These are phyloP conservation scores for Procambarus virginalis DNA, from an alignment of 1,140 invertebrate species.

Conservation along the genomic window DNA sequence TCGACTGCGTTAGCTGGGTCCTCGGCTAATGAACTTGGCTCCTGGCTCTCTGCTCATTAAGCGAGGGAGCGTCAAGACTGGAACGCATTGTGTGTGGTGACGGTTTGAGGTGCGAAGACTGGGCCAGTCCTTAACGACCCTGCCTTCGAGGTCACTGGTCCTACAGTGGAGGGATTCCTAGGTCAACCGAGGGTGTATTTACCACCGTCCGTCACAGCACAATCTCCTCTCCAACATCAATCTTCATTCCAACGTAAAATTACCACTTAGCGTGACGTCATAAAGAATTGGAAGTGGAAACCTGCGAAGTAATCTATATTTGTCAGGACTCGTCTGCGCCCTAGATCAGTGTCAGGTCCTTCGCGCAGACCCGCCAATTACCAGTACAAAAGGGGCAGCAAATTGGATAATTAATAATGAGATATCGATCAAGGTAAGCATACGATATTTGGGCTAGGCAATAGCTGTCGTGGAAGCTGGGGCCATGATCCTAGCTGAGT, in stretches of 20 bases:
- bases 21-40: too few species aligned
- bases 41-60: too few species aligned
- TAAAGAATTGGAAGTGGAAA: conserved; percentile 15
- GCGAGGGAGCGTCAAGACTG: too few species aligned
- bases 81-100: too few species aligned
- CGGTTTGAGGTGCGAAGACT: too few species aligned
- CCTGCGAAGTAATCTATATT: conserved; percentile 15
- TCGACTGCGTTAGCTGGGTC: too few species aligned
- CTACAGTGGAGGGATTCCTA: too few species aligned
- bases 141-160: too few species aligned
- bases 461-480: neutral
- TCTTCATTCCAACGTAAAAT: conserved; percentile 38
- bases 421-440: conserved; percentile 38
- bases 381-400: conserved; percentile 8
- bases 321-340: conserved; percentile 32
- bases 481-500: neutral
- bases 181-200: too few species aligned
- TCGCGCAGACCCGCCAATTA: conserved; percentile 21
- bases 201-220: neutral
- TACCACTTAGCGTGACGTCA: neutral
- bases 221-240: neutral
- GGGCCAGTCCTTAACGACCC: too few species aligned
- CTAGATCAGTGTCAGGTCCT: conserved; percentile 28
- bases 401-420: conserved; percentile 46
- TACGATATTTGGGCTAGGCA: neutral